Evolutionary conservation across 2,888 invertebrate genomes (phyloP).

Genomic region (Cylindroiulus punctatus): DNA sequence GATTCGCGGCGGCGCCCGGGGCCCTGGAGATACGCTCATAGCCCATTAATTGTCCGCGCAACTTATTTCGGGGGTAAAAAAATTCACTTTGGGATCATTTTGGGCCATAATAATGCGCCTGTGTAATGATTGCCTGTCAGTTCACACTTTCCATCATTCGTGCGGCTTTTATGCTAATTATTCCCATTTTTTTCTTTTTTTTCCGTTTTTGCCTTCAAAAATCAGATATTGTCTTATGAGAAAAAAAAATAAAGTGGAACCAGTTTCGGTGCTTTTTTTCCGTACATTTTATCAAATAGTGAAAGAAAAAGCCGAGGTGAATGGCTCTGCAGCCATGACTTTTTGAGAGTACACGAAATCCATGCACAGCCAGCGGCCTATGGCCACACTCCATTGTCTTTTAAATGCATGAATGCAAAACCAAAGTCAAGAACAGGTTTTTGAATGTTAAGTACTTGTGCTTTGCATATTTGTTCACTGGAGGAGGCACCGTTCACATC

Average conservation of each 20-base stretch:
- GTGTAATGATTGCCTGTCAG: conserved; percentile 18
- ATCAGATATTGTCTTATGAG: neutral
- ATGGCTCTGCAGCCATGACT: neutral
- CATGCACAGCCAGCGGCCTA: neutral
- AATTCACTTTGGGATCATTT: neutral
- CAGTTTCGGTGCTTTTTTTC: neutral
- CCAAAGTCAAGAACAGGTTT: conserved; percentile 17
- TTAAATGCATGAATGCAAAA: conserved; percentile 18
- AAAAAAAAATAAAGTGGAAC: neutral
- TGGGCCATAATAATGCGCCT: neutral
- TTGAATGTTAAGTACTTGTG: neutral
- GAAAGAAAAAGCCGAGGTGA: neutral
- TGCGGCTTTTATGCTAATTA: neutral
- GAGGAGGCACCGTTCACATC: neutral
- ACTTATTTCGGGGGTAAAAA: neutral
- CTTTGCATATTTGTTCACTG: neutral
- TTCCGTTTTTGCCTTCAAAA: neutral
- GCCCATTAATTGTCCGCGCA: neutral
- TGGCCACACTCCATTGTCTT: neutral
- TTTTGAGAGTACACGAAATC: neutral
- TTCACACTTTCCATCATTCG: conserved; percentile 18
- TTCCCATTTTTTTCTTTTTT: neutral
- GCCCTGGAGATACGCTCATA: neutral
- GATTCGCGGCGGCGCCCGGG: neutral
- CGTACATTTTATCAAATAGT: neutral